Conservation (phyloP, 1,140 invertebrate genomes). For the Trachymyrmex septentrionalis region DNA sequence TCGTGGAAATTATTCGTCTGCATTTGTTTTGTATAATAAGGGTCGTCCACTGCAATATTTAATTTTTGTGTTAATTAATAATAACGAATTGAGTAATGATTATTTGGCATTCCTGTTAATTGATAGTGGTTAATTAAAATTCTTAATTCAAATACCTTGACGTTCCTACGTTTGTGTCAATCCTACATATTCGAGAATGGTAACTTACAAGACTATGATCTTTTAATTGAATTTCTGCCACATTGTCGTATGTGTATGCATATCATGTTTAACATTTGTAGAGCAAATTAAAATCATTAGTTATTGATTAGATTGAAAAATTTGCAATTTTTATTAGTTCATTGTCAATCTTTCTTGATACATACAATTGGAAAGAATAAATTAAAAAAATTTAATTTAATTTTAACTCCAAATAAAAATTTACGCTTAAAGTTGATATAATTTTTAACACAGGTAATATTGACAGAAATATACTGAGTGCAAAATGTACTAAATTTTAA, state of each 20-base stretch:
- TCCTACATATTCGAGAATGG: background rate
- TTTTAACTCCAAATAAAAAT: background rate
- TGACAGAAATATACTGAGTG: background rate
- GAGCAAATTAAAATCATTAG: background rate
- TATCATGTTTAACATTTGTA: background rate
- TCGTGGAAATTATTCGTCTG: background rate
- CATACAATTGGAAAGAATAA: background rate
- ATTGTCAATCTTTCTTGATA: background rate
- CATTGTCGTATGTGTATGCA: background rate
- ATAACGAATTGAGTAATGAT: slow-evolving; percentile 5
- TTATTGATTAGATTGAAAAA: background rate
- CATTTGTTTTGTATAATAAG: background rate
- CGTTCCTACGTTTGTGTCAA: background rate
- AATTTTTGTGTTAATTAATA: background rate
- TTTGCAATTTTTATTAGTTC: background rate
- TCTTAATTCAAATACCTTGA: background rate
- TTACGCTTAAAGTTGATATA: background rate
- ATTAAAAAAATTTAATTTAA: background rate
- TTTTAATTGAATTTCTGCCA: slow-evolving; percentile 10
- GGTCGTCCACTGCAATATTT: background rate
- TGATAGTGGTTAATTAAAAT: slow-evolving; percentile 1
- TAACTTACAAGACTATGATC: background rate
- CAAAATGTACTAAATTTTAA: no score
- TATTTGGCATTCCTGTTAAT: background rate
- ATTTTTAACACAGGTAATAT: background rate